These are phyloP conservation scores for Hylaea fasciaria DNA, from an alignment of 2,888 invertebrate species.

Conservation along the genomic window DNA sequence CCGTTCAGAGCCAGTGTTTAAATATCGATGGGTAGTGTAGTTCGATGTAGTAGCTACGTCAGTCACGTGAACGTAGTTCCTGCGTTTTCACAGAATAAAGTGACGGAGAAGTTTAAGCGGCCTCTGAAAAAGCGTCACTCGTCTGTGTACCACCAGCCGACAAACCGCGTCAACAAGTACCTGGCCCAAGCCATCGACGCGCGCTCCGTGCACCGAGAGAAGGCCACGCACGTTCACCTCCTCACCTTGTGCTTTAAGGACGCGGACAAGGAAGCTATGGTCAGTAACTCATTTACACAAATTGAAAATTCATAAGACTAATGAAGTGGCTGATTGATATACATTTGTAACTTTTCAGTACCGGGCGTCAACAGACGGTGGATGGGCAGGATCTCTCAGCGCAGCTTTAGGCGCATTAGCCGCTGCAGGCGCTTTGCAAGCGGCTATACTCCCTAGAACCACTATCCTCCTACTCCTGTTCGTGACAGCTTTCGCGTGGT, in stretches of 20 bases:
- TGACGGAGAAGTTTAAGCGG: conserved; percentile 94
- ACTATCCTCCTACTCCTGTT: conserved; percentile 93
- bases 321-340: too few relatives aligned
- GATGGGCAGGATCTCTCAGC: conserved; percentile 92
- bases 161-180: conserved; percentile 96
- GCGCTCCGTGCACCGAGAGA: conserved; percentile 94
- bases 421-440: conserved; percentile 90
- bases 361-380: conserved; percentile 93
- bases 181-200: conserved; percentile 96
- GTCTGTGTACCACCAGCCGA: conserved; percentile 94
- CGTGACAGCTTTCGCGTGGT: conserved; percentile 95
- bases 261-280: conserved; percentile 92
- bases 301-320: too few relatives aligned
- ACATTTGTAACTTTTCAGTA: conserved; percentile 89
- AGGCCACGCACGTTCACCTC: conserved; percentile 94
- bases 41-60: conserved; percentile 26
- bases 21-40: conserved; percentile 49
- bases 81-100: conserved; percentile 88
- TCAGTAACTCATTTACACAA: conserved; percentile 50
- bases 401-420: conserved; percentile 91
- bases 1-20: conserved; percentile 25
- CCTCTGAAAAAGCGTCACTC: conserved; percentile 95
- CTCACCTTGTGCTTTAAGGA: conserved; percentile 94
- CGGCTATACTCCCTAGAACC: conserved; percentile 92
- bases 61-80: conserved; percentile 50